phyloP scores from a whole-genome alignment of 1,140 invertebrate genomes.

The Diabrotica virgifera region DNA sequence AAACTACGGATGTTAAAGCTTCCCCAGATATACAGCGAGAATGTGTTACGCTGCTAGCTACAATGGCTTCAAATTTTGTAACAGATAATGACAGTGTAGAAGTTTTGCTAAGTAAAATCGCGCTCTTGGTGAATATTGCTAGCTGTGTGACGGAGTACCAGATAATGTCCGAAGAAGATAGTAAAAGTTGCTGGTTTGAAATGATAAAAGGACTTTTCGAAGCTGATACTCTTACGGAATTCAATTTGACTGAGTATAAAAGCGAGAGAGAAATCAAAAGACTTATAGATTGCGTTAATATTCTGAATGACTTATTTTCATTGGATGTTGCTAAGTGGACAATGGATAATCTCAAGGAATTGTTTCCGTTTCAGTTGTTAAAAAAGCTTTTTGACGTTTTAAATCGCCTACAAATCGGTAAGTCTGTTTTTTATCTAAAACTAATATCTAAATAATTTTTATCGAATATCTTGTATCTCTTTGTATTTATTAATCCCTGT shows the following conservation, averaged over 20 bases:
- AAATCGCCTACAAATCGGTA: slow-evolving; percentile 26
- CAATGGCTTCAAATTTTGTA: no score
- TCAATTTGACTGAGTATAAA: slow-evolving; percentile 17
- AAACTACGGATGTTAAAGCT: no score
- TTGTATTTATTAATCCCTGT: no score
- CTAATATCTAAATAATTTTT: neutral
- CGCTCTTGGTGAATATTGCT: slow-evolving; percentile 26
- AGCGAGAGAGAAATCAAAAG: slow-evolving; percentile 20
- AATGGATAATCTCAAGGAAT: slow-evolving; percentile 23
- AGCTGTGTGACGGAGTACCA: slow-evolving; percentile 23
- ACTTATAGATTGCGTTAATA: slow-evolving; percentile 8
- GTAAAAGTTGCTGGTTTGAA: slow-evolving; percentile 16
- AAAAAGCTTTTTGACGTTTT: slow-evolving; percentile 24
- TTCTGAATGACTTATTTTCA: slow-evolving; percentile 27
- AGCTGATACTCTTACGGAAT: slow-evolving; percentile 9
- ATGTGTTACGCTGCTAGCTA: no score
- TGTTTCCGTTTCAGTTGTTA: slow-evolving; percentile 26
- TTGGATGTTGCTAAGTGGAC: slow-evolving; percentile 19
- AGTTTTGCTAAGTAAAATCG: slow-evolving; percentile 20
- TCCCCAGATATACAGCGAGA: no score
- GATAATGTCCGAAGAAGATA: slow-evolving; percentile 18
- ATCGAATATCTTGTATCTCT: neutral
- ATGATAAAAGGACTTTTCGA: slow-evolving; percentile 21
- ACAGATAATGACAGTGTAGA: slow-evolving; percentile 4
- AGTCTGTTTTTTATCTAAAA: slow-evolving; percentile 10